Conservation (phyloP, 53 echinoderm and acorn worm genomes). For the Echinarachnius parma region DNA sequence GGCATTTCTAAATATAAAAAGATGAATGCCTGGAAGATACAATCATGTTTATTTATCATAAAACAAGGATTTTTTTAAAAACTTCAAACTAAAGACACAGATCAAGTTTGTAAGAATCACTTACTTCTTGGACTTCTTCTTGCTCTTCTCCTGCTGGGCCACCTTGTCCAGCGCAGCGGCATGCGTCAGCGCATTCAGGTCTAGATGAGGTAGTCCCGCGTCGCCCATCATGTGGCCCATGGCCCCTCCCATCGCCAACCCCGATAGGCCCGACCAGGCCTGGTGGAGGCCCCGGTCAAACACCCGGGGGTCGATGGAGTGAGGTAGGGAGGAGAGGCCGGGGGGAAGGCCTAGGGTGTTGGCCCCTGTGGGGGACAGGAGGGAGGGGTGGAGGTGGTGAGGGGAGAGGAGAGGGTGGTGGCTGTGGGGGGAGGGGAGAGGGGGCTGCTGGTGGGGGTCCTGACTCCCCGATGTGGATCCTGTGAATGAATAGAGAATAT, state of each 20-base stretch:
- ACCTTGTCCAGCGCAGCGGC: constrained; percentile 31
- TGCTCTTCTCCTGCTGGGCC: constrained; percentile 20
- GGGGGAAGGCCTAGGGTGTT: background rate
- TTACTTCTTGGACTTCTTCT: constrained; percentile 37
- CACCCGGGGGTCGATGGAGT: background rate
- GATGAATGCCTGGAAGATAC: no score
- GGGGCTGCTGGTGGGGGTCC: constrained; percentile 5
- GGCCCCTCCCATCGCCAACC: background rate
- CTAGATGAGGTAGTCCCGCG: constrained; percentile 13
- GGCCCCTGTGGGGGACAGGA: constrained; percentile 36
- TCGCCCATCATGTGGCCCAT: background rate
- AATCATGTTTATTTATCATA: no score
- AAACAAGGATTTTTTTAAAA: no score
- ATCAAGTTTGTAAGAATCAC: no score
- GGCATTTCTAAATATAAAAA: no score
- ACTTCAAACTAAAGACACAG: no score
- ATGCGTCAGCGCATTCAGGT: constrained; percentile 26
- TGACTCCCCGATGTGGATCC: constrained; percentile 1
- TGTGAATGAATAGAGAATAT: background rate
- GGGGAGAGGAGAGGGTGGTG: constrained; percentile 12
- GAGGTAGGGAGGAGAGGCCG: no score
- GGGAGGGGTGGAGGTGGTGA: constrained; percentile 25
- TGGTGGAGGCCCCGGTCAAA: background rate
- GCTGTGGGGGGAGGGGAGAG: constrained; percentile 18
- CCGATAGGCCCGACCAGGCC: constrained; percentile 12